phyloP scores from a whole-genome alignment of 2,888 invertebrate genomes.

The Notodonta ziczac region DNA sequence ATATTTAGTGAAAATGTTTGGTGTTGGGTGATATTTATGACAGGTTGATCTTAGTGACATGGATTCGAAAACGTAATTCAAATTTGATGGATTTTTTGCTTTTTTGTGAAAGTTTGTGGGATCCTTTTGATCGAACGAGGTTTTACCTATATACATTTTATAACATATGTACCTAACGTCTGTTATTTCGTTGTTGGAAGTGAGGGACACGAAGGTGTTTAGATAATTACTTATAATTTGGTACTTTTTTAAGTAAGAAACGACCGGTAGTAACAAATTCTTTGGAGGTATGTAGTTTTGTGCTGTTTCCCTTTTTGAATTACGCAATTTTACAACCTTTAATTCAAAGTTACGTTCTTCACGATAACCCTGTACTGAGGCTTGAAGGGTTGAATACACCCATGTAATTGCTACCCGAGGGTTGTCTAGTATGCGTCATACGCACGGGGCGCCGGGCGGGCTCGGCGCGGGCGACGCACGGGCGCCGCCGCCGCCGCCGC shows the following conservation, averaged over 20 bases:
- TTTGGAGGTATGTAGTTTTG: too few species aligned
- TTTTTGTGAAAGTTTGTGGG: neutral
- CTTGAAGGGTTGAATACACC: neutral
- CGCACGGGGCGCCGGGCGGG: conserved; percentile 19
- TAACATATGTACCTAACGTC: too few species aligned
- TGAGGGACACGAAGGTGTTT: too few species aligned
- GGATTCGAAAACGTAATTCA: conserved; percentile 32
- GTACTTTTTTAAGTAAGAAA: too few species aligned
- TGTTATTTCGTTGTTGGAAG: too few species aligned
- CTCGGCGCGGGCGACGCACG: conserved; percentile 10
- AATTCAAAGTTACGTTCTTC: neutral
- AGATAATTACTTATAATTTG: too few species aligned
- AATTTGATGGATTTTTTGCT: conserved; percentile 11
- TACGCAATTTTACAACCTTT: too few species aligned
- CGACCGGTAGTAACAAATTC: too few species aligned
- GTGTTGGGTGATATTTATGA: conserved; percentile 16
- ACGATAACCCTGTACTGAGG: neutral
- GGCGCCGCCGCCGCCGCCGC: conserved; percentile 14
- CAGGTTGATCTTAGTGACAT: conserved; percentile 31
- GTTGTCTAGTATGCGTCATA: conserved; percentile 13
- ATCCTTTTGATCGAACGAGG: neutral
- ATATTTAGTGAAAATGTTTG: conserved; percentile 11
- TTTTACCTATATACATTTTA: neutral
- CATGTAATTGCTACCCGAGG: neutral
- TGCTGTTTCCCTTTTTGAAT: neutral